Percentiles rank a stretch among this genome's conserved stretches.
phyloP scores from a whole-genome alignment of 2,797 vertebrate genomes.

The Protonibea diacanthus region DNA sequence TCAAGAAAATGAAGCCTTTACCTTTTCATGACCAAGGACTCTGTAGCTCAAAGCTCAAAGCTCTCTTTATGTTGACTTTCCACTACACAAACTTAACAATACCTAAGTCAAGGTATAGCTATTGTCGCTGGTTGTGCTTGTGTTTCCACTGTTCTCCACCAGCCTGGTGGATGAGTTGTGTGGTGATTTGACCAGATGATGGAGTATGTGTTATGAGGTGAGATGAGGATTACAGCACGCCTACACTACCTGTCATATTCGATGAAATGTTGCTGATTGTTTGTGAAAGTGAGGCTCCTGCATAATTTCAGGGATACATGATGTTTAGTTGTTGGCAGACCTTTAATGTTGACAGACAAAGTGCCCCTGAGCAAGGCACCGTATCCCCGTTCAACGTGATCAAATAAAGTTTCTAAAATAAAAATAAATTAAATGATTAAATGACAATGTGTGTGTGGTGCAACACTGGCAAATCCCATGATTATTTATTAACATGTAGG shows the following conservation, averaged over 20 bases:
- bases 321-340: slow-evolving; percentile 11
- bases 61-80: neutral
- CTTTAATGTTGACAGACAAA: slow-evolving; percentile 22
- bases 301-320: slow-evolving; percentile 10
- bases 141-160: neutral
- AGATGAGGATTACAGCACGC: neutral
- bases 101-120: neutral
- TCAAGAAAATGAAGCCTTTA: neutral
- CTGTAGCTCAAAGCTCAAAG: neutral
- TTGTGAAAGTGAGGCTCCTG: neutral
- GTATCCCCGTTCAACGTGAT: no score
- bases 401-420: no score
- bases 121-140: neutral
- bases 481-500: slow-evolving; percentile 43
- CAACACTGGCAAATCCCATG: slow-evolving; percentile 21
- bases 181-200: no score
- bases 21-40: slow-evolving; percentile 14
- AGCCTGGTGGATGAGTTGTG: neutral
- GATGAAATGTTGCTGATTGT: neutral
- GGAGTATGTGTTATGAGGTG: neutral
- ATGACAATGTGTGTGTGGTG: no score
- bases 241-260: neutral
- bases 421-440: no score
- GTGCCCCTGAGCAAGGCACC: slow-evolving; percentile 25
- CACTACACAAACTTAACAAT: neutral